Base-by-base conservation (phyloP, 53 echinoderm and acorn worm species). In the Echinarachnius parma region DNA sequence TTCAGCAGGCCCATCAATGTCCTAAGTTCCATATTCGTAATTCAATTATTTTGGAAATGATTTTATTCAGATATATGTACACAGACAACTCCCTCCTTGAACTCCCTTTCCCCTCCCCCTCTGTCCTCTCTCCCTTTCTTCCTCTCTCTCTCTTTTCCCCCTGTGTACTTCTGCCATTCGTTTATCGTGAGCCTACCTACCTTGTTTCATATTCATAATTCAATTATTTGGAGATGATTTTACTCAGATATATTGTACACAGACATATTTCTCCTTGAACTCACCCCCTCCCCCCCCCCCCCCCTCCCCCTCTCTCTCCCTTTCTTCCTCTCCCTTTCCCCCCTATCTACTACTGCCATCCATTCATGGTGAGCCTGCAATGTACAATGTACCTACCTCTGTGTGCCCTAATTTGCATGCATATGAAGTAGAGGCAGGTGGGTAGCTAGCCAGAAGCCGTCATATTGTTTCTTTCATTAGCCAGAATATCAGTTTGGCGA, bases 391-490 rank as follows among this genome's bases (percentile, higher is more conserved):
- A 35, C 48, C 66, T 47, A 66, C 47, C 66, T 10, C 5, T 66
- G 31, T 25, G n/a, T n/a, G n/a, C n/a, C n/a, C 66, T 66, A 25
- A 66, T 66, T 66, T 66, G 66, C 66, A 66, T 66, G 47, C 48
- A 66, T 66, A 66, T 47, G 66, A 66, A 31, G 46, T 25, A 47
- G 47, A 46, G 31, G 28, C 46, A 16, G 27, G 28, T 25, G 66
- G 28, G 28, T 26, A 9, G 58, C 8, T 28, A 28, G 46, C 48
- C 28, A 27, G 46, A 47, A 46, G 42, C n/a, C n/a, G n/a, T 46
- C 28, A 66, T 66, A 66, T 66, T 66, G 66, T 66, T 66, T 66
- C 48, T 18, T 9, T 66, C 66, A 66, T 66, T 66, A 66, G 25
- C 30, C 31, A 9, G 25, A 10, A 62, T 4, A 5, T 3, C n/a